Evolutionary conservation across 2,888 invertebrate species (phyloP).

Genomic region (Lydus trimaculatus): DNA sequence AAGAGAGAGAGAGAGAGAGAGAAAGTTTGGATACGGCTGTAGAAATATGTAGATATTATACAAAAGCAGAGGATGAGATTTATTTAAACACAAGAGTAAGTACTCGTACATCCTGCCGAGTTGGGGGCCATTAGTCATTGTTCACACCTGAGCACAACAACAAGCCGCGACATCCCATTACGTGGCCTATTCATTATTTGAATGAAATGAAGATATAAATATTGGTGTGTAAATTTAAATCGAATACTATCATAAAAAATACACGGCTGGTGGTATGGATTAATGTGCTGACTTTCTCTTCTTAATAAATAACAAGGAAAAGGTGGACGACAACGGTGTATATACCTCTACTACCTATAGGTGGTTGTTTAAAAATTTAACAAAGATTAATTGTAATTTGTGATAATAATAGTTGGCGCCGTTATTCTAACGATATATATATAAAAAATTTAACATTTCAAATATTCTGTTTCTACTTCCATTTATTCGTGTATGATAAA

Average conservation of each 20-base stretch:
- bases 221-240: conserved; percentile 31
- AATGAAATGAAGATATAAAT: conserved; percentile 37
- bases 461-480: not conserved
- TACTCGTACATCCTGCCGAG: conserved; percentile 43
- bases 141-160: conserved; percentile 43
- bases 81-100: conserved; percentile 43
- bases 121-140: conserved; percentile 43
- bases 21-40: not conserved
- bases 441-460: not conserved
- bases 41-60: not conserved
- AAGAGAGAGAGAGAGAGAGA: no score
- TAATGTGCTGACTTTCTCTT: conserved; percentile 25
- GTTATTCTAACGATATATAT: not conserved
- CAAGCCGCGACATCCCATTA: conserved; percentile 38
- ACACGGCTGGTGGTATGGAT: conserved; percentile 20
- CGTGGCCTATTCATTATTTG: conserved; percentile 38
- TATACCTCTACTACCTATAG: not conserved
- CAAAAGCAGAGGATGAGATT: conserved; percentile 33
- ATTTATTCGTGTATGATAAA: not conserved
- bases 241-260: conserved; percentile 13
- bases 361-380: not conserved
- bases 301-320: conserved; percentile 23
- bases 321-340: conserved; percentile 12
- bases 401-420: not conserved
- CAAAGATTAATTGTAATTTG: conserved; percentile 3